Conservation (phyloP, 2,797 vertebrate genomes). For the Babyrousa celebensis region DNA sequence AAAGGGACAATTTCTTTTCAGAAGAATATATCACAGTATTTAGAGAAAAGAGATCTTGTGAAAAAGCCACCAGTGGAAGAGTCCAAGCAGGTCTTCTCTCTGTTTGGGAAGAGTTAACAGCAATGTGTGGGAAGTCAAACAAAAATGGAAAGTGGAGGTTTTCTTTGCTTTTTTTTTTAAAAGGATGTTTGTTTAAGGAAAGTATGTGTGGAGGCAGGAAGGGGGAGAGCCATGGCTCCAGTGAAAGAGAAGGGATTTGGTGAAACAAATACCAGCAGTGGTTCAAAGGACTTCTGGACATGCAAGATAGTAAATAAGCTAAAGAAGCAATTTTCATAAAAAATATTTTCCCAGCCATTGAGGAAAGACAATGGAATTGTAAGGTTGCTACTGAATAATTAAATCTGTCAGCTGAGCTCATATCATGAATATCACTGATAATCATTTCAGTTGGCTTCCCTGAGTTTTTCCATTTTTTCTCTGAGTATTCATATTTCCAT, state of each 20-base stretch:
- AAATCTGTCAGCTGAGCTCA: background rate
- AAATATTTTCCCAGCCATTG: constrained; percentile 43
- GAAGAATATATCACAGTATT: constrained; percentile 69
- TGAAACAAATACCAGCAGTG: background rate
- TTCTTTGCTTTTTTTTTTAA: constrained; percentile 74
- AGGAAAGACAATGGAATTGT: constrained; percentile 8
- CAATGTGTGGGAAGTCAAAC: constrained; percentile 81
- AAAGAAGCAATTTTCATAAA: background rate
- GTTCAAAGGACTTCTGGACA: constrained; percentile 38
- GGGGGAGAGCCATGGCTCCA: background rate
- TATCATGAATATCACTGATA: background rate
- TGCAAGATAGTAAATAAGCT: constrained; percentile 55
- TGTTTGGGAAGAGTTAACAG: constrained; percentile 76
- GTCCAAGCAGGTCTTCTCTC: constrained; percentile 79
- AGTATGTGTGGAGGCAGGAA: constrained; percentile 67
- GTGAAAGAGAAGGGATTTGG: background rate
- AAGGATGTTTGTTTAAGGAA: constrained; percentile 83
- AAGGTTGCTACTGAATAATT: background rate
- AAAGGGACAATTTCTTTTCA: constrained; percentile 47
- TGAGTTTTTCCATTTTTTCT: constrained; percentile 50
- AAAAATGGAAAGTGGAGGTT: constrained; percentile 76
- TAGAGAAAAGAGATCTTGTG: constrained; percentile 64
- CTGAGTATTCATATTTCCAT: background rate
- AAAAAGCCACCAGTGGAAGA: constrained; percentile 62
- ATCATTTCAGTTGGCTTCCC: background rate